These are phyloP conservation scores for Sinella curviseta DNA, from an alignment of 1,140 invertebrate species.

Conservation along the genomic window DNA sequence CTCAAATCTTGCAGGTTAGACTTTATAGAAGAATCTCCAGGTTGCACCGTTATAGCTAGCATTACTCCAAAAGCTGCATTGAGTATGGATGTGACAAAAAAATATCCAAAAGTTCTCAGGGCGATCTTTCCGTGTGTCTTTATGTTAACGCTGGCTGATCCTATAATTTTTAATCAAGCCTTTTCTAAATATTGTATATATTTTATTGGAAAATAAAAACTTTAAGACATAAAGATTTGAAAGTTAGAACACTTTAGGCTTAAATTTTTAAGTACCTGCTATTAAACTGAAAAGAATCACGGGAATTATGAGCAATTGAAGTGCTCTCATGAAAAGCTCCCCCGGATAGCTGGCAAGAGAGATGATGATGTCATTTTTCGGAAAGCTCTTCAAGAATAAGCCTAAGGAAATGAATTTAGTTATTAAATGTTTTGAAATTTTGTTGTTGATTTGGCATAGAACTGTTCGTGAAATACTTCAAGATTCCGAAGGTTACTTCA, in stretches of 20 bases:
- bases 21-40: constrained; percentile 70
- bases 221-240: not conserved
- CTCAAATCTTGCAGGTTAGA: constrained; percentile 55
- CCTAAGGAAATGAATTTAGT: constrained; percentile 62
- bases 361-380: constrained; percentile 67
- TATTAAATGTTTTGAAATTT: too few species aligned
- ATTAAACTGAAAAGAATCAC: constrained; percentile 83
- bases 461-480: too few species aligned
- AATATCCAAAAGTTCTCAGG: constrained; percentile 73
- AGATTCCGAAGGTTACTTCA: too few species aligned
- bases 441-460: too few species aligned
- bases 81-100: constrained; percentile 75
- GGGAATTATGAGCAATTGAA: constrained; percentile 84
- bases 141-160: constrained; percentile 79
- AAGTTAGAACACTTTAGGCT: not conserved
- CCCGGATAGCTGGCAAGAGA: constrained; percentile 84
- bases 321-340: constrained; percentile 82
- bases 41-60: constrained; percentile 74
- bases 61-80: constrained; percentile 75
- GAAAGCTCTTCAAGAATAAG: constrained; percentile 67
- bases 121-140: constrained; percentile 82
- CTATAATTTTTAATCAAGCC: constrained; percentile 54
- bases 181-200: not conserved
- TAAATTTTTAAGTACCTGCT: constrained; percentile 60
- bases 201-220: not conserved